Evolutionary conservation across 2,113 vertebrate genomes (phyloP), one percentile per base, ranked within the genome.

Genomic region (Falcunculus frontatus): DNA sequence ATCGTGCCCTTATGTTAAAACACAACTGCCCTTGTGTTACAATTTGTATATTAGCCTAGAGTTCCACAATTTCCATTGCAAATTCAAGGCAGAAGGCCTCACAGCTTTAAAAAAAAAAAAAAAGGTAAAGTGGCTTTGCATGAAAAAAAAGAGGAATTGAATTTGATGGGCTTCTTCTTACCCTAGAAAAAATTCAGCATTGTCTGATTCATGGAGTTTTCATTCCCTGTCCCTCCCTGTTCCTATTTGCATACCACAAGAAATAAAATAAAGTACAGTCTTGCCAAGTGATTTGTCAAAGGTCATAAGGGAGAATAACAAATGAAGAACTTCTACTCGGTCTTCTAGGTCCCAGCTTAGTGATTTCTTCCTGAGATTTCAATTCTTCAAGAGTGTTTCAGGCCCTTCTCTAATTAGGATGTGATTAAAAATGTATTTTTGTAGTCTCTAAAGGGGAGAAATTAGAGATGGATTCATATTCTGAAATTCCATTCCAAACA

Each of bases 381-480:
- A 70, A 12, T 90, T 80, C 80, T 95, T 92, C 72, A 77, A 15
- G 72, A 81, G 42, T 47, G 14, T 92, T 94, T 77, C 59, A 50
- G 68, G 30, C 68, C 41, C 56, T 88, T 72, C 68, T 94, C 63
- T 95, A 90, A 85, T 93, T 89, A 95, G 64, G 52, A 33, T 55
- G 59, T 76, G 72, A 90, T 94, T 92, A 94, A 96, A 95, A 92
- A 94, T 96, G 57, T 74, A 70, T 86, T 90, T 80, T 64, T 86
- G 14, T 79, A 32, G 52, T 86, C 94, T 92, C 72, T 73, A 74
- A 95, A 86, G 85, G 41, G 41, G 78, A 80, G 29, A 80, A 90
- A 49, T 53, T 69, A 4, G 82, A 93, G 90, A 73, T 39, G 46
- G 42, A 55, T 86, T 95, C 35, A 25, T 84, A 74, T 35, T 86